Conservation (phyloP, 2,888 invertebrate genomes). For the Tillus elongatus region DNA sequence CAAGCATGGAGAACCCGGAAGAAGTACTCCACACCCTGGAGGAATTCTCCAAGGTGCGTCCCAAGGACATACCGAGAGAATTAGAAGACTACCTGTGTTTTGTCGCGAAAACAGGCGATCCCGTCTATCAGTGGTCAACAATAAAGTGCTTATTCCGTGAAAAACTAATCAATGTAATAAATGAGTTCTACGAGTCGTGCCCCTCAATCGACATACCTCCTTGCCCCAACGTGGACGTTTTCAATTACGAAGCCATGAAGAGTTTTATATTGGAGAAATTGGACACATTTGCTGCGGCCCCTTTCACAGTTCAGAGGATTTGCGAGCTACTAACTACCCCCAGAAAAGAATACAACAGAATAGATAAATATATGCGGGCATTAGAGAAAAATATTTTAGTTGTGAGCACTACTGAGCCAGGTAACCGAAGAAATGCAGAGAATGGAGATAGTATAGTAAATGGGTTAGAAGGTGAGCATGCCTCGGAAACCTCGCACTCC, state of each 20-base stretch:
- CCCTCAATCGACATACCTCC: conserved; percentile 69
- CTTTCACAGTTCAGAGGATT: conserved; percentile 91
- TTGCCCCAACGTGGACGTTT: conserved; percentile 84
- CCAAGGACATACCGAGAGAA: conserved; percentile 76
- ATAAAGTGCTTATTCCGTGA: conserved; percentile 81
- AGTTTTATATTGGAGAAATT: conserved; percentile 70
- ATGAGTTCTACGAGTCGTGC: conserved; percentile 76
- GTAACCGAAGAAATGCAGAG: conserved; percentile 54
- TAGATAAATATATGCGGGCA: conserved; percentile 95
- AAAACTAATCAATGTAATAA: conserved; percentile 78
- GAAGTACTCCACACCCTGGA: conserved; percentile 75
- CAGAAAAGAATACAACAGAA: conserved; percentile 85
- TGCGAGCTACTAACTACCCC: conserved; percentile 90
- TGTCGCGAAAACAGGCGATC: conserved; percentile 91
- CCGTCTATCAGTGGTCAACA: conserved; percentile 84
- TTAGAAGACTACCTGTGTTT: conserved; percentile 82
- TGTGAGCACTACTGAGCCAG: conserved; percentile 67
- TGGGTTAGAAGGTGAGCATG: conserved; percentile 50
- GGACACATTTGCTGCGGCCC: conserved; percentile 79
- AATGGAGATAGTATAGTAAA: conserved; percentile 58
- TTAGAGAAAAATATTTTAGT: conserved; percentile 91
- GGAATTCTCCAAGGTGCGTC: conserved; percentile 66
- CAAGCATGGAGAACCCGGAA: conserved; percentile 82
- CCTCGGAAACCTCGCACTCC: conserved; percentile 42
- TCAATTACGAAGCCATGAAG: conserved; percentile 84